phyloP scores from a whole-genome alignment of 2,797 vertebrate species.

The Halcyon smyrnensis region DNA sequence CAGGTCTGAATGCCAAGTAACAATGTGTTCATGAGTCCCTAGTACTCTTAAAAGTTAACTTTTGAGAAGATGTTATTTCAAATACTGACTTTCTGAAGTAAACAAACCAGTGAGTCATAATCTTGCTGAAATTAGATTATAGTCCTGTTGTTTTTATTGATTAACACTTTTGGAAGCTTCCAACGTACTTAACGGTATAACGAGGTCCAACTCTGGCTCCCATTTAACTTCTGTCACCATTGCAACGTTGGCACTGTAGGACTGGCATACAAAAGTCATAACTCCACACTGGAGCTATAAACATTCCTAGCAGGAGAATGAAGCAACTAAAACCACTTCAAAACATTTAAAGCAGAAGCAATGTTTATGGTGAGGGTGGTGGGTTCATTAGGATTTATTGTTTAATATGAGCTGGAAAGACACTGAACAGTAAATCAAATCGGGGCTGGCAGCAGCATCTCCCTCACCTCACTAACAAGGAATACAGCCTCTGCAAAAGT shows the following conservation, averaged over 20 bases:
- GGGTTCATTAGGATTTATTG: neutral
- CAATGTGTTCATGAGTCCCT: accelerated
- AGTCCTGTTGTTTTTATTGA: neutral
- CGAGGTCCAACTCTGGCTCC: neutral
- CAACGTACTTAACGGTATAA: neutral
- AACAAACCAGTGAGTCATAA: neutral
- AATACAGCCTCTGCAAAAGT: neutral
- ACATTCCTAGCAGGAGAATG: neutral
- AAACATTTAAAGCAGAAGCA: neutral
- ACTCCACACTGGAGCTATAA: neutral
- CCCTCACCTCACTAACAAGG: neutral
- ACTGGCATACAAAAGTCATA: neutral
- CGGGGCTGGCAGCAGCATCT: neutral
- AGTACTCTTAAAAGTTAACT: neutral
- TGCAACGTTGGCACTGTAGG: neutral
- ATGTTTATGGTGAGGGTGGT: neutral
- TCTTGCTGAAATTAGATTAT: neutral
- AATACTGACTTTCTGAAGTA: neutral
- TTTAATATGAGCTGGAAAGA: neutral
- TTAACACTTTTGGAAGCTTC: neutral
- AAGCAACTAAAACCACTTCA: neutral
- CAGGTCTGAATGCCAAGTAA: neutral
- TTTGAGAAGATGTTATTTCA: neutral
- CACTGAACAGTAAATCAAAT: neutral
- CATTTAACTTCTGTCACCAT: neutral